phyloP scores from a whole-genome alignment of 2,888 invertebrate species.

The Campoplex capitator region DNA sequence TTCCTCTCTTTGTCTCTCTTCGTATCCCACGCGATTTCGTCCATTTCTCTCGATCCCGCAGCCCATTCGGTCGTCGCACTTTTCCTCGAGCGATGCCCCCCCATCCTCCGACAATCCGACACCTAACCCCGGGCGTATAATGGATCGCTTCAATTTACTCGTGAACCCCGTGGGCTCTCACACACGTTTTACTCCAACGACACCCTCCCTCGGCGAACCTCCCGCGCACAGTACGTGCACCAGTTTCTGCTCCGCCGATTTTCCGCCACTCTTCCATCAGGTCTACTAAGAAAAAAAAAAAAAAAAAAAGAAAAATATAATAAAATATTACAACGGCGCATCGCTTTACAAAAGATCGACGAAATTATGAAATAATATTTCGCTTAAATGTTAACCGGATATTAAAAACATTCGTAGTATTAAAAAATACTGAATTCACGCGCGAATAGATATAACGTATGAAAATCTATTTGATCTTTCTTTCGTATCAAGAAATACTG shows the following conservation, averaged over 20 bases:
- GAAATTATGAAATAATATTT: slow-evolving; percentile 32
- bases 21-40: slow-evolving; percentile 38
- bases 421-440: not conserved
- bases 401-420: not conserved
- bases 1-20: slow-evolving; percentile 48
- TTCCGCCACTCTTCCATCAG: slow-evolving; percentile 53
- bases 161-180: slow-evolving; percentile 72
- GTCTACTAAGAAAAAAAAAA: slow-evolving; percentile 33
- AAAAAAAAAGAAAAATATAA: not conserved
- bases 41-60: slow-evolving; percentile 46
- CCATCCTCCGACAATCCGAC: slow-evolving; percentile 72
- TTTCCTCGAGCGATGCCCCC: slow-evolving; percentile 63
- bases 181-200: slow-evolving; percentile 67
- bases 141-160: slow-evolving; percentile 81
- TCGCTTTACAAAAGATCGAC: slow-evolving; percentile 50
- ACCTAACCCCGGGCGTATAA: slow-evolving; percentile 75
- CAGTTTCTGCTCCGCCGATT: slow-evolving; percentile 46
- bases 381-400: slow-evolving; percentile 2
- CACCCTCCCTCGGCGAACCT: slow-evolving; percentile 54
- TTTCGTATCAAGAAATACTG: not conserved
- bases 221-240: slow-evolving; percentile 52
- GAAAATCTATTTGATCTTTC: not conserved
- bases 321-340: slow-evolving; percentile 20
- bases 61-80: slow-evolving; percentile 42
- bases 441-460: not conserved